Percentiles rank a stretch among this genome's conserved stretches.
Evolutionary conservation across 2,888 invertebrate genomes (phyloP).

Genomic region (Calliscelio sp.): DNA sequence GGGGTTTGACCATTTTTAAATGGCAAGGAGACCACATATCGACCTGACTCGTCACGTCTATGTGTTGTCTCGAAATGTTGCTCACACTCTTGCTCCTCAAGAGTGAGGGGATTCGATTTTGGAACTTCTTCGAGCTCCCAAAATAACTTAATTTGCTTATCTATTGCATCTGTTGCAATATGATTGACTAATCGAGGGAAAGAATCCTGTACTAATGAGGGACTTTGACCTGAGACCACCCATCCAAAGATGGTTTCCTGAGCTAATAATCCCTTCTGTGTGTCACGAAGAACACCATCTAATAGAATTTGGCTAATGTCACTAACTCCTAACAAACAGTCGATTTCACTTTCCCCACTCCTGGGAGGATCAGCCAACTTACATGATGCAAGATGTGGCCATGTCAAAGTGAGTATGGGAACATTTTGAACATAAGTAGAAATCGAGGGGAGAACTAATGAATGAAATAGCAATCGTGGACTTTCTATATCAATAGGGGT

Average conservation of each 20-base stretch:
- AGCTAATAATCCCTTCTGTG: background rate
- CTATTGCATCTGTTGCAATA: background rate
- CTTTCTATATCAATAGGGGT: background rate
- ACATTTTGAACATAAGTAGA: too few relatives aligned
- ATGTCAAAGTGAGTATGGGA: too few relatives aligned
- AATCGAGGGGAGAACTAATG: background rate
- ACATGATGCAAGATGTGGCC: too few relatives aligned
- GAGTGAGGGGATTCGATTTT: background rate
- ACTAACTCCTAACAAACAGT: background rate
- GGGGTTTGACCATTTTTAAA: background rate
- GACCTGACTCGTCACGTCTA: background rate
- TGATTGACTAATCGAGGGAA: background rate
- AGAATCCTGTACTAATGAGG: background rate
- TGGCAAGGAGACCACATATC: background rate
- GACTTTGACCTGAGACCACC: background rate
- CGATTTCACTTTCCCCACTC: too few relatives aligned
- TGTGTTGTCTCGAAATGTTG: background rate
- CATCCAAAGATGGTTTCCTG: slow-evolving; percentile 7
- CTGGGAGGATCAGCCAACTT: too few relatives aligned
- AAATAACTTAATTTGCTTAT: background rate
- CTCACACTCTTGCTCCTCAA: background rate
- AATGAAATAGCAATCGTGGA: background rate
- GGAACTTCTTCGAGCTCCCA: background rate
- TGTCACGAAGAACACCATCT: background rate
- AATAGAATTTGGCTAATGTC: background rate